Base-by-base conservation (phyloP, 2,888 invertebrate species). In the Linnaemya tessellans region DNA sequence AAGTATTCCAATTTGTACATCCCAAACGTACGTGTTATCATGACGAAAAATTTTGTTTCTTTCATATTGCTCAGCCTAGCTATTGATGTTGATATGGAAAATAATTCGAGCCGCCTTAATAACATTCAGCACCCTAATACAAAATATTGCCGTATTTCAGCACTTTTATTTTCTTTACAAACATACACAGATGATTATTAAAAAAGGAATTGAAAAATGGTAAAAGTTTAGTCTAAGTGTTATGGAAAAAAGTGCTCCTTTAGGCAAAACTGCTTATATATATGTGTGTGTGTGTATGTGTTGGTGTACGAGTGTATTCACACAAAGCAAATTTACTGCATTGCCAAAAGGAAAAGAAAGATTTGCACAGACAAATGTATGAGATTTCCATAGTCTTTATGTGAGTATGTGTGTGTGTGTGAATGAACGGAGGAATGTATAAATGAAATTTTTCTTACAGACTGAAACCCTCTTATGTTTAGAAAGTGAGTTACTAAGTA, bases 211-310 rank as follows among this genome's bases (percentile, higher is more conserved):
- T 46, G 41, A 71, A 30, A 38, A 22, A 71, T 77, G 67, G 56
- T 68, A n/a, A 80, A 71, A 68, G 68, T 68, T 80, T 77, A 62
- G 74, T 64, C 51, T 70, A 79, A 78, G 68, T 84, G 78, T 85
- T 60, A 75, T 60, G 64, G 54, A 18, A 65, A 30, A 85, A 78
- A 85, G 65, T 85, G 46, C 58, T 73, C 73, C 84, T 85, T 70
- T 70, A 85, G 84, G 79, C 81, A 38, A 11, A 64, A 35, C 11
- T 43, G 13, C 1, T 20, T 56, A 58, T 30, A n/a, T 62, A n/a
- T 58, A 41, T 62, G 20, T 62, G 20, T 43, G 64, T 49, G 9
- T 51, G 67, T 7, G n/a, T 46, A 35, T 73, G 13, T 18, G 15
- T 43, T 10, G 43, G 20, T 35, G 10, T 38, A 3, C 10, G 22